Percentiles rank a stretch among this genome's conserved stretches.
phyloP scores from a whole-genome alignment of 2,888 invertebrate species.

The Phyto melanocephala region DNA sequence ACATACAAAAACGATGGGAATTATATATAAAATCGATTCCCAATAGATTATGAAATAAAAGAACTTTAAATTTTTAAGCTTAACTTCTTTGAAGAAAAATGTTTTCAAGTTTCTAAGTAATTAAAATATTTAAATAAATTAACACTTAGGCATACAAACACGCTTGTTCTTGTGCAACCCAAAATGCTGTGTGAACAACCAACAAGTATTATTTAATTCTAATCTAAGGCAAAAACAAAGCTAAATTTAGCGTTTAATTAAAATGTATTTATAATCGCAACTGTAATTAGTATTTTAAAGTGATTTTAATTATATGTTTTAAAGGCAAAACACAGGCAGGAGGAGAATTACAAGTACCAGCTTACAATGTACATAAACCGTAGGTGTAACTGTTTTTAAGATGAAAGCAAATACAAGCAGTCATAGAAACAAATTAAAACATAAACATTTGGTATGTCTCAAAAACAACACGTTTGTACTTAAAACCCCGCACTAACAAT shows the following conservation, averaged over 20 bases:
- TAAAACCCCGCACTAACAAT: not conserved
- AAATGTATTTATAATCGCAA: not conserved
- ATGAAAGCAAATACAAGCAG: not conserved
- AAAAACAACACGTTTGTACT: not conserved
- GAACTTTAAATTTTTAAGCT: too few species aligned
- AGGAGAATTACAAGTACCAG: not conserved
- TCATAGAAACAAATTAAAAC: not conserved
- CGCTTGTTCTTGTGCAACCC: too few species aligned
- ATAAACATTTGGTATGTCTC: not conserved
- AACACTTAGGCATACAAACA: too few species aligned
- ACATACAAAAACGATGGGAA: too few species aligned
- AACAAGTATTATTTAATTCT: not conserved
- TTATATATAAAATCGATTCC: too few species aligned
- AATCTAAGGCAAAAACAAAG: not conserved
- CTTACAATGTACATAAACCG: not conserved
- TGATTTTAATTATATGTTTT: conserved; percentile 35
- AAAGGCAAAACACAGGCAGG: not conserved
- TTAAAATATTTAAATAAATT: too few species aligned
- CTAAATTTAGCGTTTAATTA: not conserved
- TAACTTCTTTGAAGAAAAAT: too few species aligned
- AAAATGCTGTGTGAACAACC: not conserved
- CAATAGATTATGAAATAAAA: too few species aligned
- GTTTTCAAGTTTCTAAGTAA: too few species aligned
- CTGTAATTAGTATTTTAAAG: conserved; percentile 17
- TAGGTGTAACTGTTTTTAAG: not conserved